Evolutionary conservation across 2,888 invertebrate species (phyloP), one percentile per base, ranked within the genome.

Genomic region (Limnephilus auricula): DNA sequence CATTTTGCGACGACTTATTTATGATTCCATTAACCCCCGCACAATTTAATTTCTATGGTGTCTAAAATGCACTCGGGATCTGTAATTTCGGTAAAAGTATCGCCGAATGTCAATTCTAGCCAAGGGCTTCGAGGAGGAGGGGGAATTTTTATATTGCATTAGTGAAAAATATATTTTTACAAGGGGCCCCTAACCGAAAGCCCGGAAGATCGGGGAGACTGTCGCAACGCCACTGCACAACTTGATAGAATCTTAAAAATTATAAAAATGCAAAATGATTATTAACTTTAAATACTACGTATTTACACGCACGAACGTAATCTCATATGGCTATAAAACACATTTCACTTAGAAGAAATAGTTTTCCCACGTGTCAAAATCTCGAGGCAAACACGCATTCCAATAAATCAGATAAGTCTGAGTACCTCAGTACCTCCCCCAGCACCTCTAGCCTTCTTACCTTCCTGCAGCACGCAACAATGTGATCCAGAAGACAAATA

Each of bases 331-430:
- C 65, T 65, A 65, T 65, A 65, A 65, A 65, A 4, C 25, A 65
- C 65, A 65, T 65, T 65, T 65, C 65, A 65, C 65, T 65, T 65
- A 82, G 34, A 82, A 82, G 37, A 50, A 82, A 87, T 30, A 45
- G 79, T 85, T 78, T 91, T 89, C 91, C 86, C 91, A 89, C 89
- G 91, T 91, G 91, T 91, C 91, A 91, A 89, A 91, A 91, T 85
- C 89, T 30, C 50, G 40, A 79, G 89, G 89, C 40, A 40, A 91
- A 91, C 91, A 89, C 40, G 89, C 84, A 91, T 91, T 91, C 91
- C 85, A 40, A 84, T 79, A 85, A 78, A 91, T 91, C 91, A 89
- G 91, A 91, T 91, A 90, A 80, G 65, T 65, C 65, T 25, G 65
- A 65, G 80, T 31, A 80, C 80, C 80, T 32, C 31, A 32, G 80